Evolutionary conservation across 2,888 invertebrate species (phyloP), one percentile per base, ranked within the genome.

Genomic region (Torymus aiolomorphi): DNA sequence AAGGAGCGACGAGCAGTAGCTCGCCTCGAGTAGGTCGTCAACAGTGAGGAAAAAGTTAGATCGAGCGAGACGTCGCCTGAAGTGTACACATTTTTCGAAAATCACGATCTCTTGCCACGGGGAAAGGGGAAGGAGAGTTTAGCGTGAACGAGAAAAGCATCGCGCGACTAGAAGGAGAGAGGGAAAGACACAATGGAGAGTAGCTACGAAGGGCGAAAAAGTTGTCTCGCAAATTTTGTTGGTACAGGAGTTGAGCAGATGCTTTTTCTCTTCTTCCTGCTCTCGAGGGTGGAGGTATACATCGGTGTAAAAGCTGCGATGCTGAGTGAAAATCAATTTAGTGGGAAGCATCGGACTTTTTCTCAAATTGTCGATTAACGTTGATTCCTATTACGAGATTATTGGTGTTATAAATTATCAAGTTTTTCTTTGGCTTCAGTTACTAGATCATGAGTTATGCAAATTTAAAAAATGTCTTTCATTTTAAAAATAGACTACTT

Each of bases 41-140:
- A 66, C 59, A 61, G 31, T 3, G 31, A 3, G 76, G 51, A 76
- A 74, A 74, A 80, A 77, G 80, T 77, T 78, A 65, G 70, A 78
- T 75, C 76, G 76, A 76, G 78, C 56, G 70, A 75, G 78, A 78
- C 71, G 73, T 62, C 20, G 20, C 54, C 52, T 67, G 49, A 20
- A 72, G 76, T 76, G 62, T 80, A 76, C 72, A 76, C 62, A 76
- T 76, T 71, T 76, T 80, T 80, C 76, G 80, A 80, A 80, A 80
- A 80, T 79, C 71, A 66, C 75, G 79, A 74, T 72, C 72, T 61
- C 51, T 49, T 52, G 72, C 49, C 14, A 16, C 24, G 42, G 18
- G 49, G 31, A 59, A 49, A 66, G 76, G 16, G 49, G 18, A 31
- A 42, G 59, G 56, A 71, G 76, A 76, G 71, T 80, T 76, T 61